These are phyloP conservation scores for Hemibagrus guttatus DNA, from an alignment of 2,797 vertebrate genomes.

Conservation along the genomic window DNA sequence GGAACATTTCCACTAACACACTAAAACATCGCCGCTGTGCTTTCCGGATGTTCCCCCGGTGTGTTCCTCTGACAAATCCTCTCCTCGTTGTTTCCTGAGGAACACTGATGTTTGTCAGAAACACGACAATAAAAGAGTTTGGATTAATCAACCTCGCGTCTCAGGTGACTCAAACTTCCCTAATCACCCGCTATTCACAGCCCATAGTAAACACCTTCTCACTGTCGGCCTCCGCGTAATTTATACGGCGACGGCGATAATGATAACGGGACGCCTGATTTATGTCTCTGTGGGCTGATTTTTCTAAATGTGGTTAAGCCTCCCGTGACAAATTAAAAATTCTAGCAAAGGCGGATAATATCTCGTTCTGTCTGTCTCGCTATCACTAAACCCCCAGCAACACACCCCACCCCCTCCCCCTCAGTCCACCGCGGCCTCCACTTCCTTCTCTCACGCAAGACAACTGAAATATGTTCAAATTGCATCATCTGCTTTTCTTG, in stretches of 20 bases:
- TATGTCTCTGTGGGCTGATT: conserved; percentile 39
- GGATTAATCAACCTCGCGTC: conserved; percentile 27
- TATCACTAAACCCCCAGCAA: background rate
- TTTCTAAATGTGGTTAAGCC: conserved; percentile 18
- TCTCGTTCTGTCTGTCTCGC: background rate
- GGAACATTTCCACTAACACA: background rate
- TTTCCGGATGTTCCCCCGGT: background rate
- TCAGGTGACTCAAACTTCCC: conserved; percentile 25
- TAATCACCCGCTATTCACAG: conserved; percentile 36
- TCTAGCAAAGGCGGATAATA: background rate
- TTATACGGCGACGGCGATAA: conserved; percentile 11
- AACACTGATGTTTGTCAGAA: background rate
- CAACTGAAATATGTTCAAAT: background rate
- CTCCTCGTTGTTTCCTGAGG: background rate
- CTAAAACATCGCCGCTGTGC: background rate
- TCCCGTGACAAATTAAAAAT: conserved; percentile 4
- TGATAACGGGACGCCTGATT: conserved; percentile 37
- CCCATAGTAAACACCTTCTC: conserved; percentile 23
- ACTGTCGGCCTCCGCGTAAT: conserved; percentile 10
- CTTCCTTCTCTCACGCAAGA: background rate
- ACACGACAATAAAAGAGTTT: conserved; percentile 27
- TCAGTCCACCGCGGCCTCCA: too few relatives aligned
- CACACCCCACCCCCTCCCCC: background rate
- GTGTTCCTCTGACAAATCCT: background rate
- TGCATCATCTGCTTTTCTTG: background rate